These are phyloP conservation scores for Amaurobius ferox DNA, from an alignment of 2,888 invertebrate species.

Conservation along the genomic window DNA sequence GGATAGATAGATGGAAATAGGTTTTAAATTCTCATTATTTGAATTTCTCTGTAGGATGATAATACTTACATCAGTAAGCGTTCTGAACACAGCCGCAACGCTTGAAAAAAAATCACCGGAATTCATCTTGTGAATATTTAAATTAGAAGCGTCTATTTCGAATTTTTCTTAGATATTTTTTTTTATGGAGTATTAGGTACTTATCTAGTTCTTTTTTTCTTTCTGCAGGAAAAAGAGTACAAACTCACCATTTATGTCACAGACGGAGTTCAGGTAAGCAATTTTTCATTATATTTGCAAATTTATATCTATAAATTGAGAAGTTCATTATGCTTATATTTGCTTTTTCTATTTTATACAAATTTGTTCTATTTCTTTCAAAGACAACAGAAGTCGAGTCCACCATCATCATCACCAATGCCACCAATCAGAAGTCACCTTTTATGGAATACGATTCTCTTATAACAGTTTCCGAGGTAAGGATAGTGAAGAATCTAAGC, in stretches of 20 bases:
- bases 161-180: too few species aligned
- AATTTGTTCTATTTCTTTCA: not conserved
- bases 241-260: slow-evolving; percentile 74
- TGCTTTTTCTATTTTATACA: not conserved
- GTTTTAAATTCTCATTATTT: too few species aligned
- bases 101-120: too few species aligned
- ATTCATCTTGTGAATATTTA: too few species aligned
- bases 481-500: not conserved
- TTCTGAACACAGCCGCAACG: too few species aligned
- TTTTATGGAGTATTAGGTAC: too few species aligned
- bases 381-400: slow-evolving; percentile 73
- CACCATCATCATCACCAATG: slow-evolving; percentile 73
- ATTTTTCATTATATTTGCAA: not conserved
- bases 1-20: too few species aligned
- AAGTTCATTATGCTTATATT: slow-evolving; percentile 12
- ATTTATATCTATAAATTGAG: not conserved
- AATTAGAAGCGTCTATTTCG: too few species aligned
- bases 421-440: slow-evolving; percentile 67
- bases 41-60: too few species aligned
- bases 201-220: too few species aligned
- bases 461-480: slow-evolving; percentile 74
- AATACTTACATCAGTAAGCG: too few species aligned
- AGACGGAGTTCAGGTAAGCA: slow-evolving; percentile 73
- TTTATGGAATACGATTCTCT: slow-evolving; percentile 72
- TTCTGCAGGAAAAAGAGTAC: slow-evolving; percentile 73